Evolutionary conservation across 2,113 vertebrate genomes (phyloP), one percentile per base, ranked within the genome.

Genomic region (Capreolus pygargus): DNA sequence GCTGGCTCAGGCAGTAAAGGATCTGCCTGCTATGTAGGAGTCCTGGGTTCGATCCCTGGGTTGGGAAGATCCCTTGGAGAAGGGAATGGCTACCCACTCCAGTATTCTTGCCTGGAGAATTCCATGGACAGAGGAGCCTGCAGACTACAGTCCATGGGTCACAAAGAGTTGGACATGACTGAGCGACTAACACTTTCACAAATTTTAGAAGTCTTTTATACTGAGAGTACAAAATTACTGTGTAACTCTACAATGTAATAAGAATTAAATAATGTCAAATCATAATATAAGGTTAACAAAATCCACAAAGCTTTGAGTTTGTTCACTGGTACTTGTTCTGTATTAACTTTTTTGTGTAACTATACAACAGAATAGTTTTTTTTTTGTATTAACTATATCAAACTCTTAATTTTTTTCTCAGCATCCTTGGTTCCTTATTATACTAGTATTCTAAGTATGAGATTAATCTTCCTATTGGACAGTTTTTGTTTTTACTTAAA

Each of bases 81-180:
- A 70, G n/a, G 9, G 5, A 70, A 23, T 23, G n/a, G n/a, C 67
- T 39, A 70, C 19, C 67, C 67, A 23, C n/a, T 39, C 67, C n/a
- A 36, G 9, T 21, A 23, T 70, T 70, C 64, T 21, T 12, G n/a
- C n/a, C 2, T 39, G n/a, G 67, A 39, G 19, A 70, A 23, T 39
- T 39, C n/a, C n/a, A 2, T 70, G 67, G 19, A 70, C 2, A 0
- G 67, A 70, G 67, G n/a, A 70, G 5, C 67, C 67, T 70, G n/a
- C 23, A 0, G 1, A 39, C n/a, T 70, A 36, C n/a, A 70, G 67
- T 23, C 19, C 67, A 70, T 39, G 67, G 16, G 2, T 39, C n/a
- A 0, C 67, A 36, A 70, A 36, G n/a, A 70, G 19, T 70, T 0
- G 0, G 67, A 39, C n/a, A 23, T 39, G n/a, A 70, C 67, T 39